Conservation (phyloP, 2,888 invertebrate species). For the Phalangium opilio region DNA sequence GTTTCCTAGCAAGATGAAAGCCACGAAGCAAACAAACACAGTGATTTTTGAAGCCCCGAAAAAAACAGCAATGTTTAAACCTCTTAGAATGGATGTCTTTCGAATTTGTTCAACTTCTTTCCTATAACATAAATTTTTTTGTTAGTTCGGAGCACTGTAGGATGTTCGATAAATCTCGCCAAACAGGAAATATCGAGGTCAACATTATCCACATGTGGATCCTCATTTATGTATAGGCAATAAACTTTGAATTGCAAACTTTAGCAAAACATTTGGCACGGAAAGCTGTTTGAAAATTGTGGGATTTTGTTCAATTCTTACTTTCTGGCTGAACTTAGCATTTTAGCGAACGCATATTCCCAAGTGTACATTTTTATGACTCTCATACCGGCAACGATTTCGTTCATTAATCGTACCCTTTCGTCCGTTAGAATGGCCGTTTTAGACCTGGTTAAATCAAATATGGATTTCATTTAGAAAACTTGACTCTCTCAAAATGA, state of each 20-base stretch:
- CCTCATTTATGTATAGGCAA: no score
- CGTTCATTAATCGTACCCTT: slow-evolving; percentile 82
- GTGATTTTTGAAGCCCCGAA: slow-evolving; percentile 58
- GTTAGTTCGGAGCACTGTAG: no score
- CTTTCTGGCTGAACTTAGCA: slow-evolving; percentile 59
- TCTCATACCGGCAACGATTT: slow-evolving; percentile 82
- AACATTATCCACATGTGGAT: no score
- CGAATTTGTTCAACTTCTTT: slow-evolving; percentile 50
- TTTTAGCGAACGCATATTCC: slow-evolving; percentile 71
- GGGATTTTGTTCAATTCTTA: no score
- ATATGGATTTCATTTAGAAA: no score
- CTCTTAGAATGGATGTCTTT: slow-evolving; percentile 43
- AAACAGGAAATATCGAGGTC: no score
- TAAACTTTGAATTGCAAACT: no score
- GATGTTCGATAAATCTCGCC: no score
- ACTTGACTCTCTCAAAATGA: no score
- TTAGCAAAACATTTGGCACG: no score
- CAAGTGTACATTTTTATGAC: slow-evolving; percentile 96
- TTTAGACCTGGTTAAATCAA: slow-evolving; percentile 33
- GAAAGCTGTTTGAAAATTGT: no score
- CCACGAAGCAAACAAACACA: slow-evolving; percentile 59
- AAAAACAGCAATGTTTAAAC: slow-evolving; percentile 49
- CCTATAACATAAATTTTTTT: no score
- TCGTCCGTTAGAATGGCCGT: slow-evolving; percentile 76
- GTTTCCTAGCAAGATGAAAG: slow-evolving; percentile 48